phyloP scores from a whole-genome alignment of 2,797 vertebrate species.

The Leucoraja ocellata region DNA sequence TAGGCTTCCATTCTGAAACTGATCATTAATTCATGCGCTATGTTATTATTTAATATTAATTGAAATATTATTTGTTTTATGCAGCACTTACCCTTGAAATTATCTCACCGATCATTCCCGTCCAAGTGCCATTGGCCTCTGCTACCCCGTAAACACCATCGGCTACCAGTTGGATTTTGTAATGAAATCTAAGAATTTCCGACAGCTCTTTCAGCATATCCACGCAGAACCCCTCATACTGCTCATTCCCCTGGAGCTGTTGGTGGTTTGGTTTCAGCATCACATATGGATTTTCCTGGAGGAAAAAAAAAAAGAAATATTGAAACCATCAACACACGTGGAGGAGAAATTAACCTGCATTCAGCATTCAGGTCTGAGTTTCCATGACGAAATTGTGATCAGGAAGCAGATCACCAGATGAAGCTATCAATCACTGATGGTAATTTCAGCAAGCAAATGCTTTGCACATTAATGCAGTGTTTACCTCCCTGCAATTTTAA shows the following conservation, averaged over 20 bases:
- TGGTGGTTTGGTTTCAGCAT: constrained; percentile 92
- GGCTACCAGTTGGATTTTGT: constrained; percentile 85
- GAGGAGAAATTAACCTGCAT: not conserved
- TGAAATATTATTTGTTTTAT: not conserved
- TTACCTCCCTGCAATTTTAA: not conserved
- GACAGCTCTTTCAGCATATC: constrained; percentile 95
- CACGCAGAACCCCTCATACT: constrained; percentile 92
- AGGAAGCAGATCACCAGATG: not conserved
- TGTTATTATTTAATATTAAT: no score
- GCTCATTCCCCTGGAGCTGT: constrained; percentile 84
- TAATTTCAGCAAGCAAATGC: not conserved
- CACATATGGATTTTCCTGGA: constrained; percentile 95
- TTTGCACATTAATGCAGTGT: not conserved
- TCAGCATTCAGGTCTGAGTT: not conserved
- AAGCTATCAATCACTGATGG: not conserved
- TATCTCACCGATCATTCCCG: constrained; percentile 94
- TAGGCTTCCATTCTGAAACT: not conserved
- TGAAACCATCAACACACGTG: not conserved
- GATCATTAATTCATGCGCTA: not conserved
- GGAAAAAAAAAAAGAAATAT: constrained; percentile 52
- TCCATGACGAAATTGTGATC: not conserved
- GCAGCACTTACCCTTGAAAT: constrained; percentile 78
- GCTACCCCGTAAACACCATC: constrained; percentile 86
- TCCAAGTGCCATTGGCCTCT: constrained; percentile 87
- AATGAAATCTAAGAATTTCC: constrained; percentile 88